phyloP scores from a whole-genome alignment of 2,113 vertebrate species.

The Lamprotornis superbus region DNA sequence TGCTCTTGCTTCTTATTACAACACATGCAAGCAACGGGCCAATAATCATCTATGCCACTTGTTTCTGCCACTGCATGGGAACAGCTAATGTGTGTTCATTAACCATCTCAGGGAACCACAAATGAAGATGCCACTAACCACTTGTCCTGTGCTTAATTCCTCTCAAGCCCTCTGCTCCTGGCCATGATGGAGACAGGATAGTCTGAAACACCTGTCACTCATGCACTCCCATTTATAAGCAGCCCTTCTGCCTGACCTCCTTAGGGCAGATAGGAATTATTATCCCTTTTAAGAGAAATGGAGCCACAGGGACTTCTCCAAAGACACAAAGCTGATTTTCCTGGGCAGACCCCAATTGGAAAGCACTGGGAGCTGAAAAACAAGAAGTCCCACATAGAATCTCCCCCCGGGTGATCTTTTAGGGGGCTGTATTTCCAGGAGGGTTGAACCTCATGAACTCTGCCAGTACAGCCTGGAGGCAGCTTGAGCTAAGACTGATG shows the following conservation, averaged over 20 bases:
- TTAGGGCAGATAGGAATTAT: not conserved
- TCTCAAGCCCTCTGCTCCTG: not conserved
- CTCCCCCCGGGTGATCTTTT: not conserved
- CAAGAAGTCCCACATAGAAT: not conserved
- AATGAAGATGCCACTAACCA: not conserved
- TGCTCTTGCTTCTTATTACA: not conserved
- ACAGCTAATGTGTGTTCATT: not conserved
- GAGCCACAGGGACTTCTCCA: not conserved
- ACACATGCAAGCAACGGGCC: fast-evolving
- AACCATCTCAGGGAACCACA: not conserved
- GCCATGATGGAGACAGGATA: not conserved
- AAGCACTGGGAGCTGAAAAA: not conserved
- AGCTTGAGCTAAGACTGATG: not conserved
- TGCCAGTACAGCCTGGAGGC: not conserved
- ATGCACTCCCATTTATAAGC: not conserved
- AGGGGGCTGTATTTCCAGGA: not conserved
- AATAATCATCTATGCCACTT: not conserved
- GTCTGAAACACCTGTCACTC: not conserved
- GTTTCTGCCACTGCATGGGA: not conserved
- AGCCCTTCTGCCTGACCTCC: not conserved
- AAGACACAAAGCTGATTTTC: not conserved
- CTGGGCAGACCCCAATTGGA: not conserved
- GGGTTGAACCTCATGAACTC: fast-evolving
- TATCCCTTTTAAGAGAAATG: not conserved
- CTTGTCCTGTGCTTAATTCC: not conserved